Conservation (phyloP, 2,113 vertebrate genomes). For the Hippolais icterina region DNA sequence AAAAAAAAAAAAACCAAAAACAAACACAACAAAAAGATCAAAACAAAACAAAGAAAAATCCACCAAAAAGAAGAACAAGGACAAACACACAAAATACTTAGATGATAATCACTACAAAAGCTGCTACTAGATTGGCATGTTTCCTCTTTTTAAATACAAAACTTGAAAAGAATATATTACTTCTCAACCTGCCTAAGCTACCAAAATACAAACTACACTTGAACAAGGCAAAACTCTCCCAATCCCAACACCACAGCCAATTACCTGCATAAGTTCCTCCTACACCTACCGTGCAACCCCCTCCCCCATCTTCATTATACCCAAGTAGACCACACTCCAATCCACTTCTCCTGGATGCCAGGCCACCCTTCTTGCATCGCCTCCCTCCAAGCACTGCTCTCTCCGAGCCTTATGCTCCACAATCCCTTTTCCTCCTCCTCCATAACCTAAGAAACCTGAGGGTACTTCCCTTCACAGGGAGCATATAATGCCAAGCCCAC, state of each 20-base stretch:
- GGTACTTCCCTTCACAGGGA: neutral
- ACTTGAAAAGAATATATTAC: neutral
- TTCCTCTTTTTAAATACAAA: constrained; percentile 1
- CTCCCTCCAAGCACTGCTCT: neutral
- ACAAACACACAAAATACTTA: neutral
- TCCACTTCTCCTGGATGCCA: neutral
- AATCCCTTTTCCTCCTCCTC: neutral
- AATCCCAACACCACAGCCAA: neutral
- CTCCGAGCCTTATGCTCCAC: neutral
- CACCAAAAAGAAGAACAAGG: neutral
- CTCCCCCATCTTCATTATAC: neutral
- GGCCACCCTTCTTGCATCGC: neutral
- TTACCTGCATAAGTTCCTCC: neutral
- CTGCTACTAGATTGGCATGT: neutral
- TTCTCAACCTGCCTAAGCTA: neutral
- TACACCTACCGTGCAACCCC: neutral
- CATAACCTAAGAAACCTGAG: neutral
- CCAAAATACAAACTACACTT: neutral
- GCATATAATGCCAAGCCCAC: neutral
- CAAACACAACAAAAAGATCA: neutral
- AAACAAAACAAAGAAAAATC: neutral
- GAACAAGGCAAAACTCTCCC: neutral
- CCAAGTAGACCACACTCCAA: neutral
- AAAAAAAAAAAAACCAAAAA: no score
- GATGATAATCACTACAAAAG: neutral